A percentile compares a stretch with the other conserved stretches of the same genome.
phyloP scores from a whole-genome alignment of 92 coral and sea anemone genomes.

The Diadumene lineata region DNA sequence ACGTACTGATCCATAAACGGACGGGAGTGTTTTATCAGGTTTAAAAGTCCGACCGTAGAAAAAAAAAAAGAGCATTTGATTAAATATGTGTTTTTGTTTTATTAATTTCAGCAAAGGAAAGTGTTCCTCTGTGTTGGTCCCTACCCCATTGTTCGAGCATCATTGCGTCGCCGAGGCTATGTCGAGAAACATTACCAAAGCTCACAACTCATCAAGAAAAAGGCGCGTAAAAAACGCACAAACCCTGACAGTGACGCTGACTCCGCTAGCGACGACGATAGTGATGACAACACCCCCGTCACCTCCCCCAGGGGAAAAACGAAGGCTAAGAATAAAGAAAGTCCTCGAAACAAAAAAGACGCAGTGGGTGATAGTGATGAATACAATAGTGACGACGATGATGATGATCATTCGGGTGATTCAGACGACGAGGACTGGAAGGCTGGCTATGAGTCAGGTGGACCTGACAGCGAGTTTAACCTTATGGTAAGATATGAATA shows the following conservation, averaged over 20 bases:
- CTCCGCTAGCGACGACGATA: slow-evolving; percentile 62
- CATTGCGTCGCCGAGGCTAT: slow-evolving; percentile 90
- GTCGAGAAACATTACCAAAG: slow-evolving; percentile 93
- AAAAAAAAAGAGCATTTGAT: no score
- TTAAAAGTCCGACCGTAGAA: no score
- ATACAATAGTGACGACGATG: slow-evolving; percentile 47
- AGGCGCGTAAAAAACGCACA: slow-evolving; percentile 32
- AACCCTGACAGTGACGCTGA: slow-evolving; percentile 62
- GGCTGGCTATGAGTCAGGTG: slow-evolving; percentile 86
- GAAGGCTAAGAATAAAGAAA: slow-evolving; percentile 6
- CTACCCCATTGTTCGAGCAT: slow-evolving; percentile 92
- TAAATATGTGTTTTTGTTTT: no score
- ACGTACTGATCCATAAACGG: no score
- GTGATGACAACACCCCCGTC: slow-evolving; percentile 51
- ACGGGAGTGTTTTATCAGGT: no score
- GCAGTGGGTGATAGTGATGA: slow-evolving; percentile 40
- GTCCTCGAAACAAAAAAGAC: slow-evolving; percentile 6
- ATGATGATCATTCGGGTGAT: slow-evolving; percentile 65
- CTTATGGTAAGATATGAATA: slow-evolving; percentile 85
- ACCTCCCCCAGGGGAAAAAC: slow-evolving; percentile 45
- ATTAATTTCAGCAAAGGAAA: slow-evolving; percentile 60
- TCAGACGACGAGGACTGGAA: slow-evolving; percentile 85
- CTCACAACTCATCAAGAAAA: slow-evolving; percentile 41
- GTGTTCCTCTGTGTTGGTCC: slow-evolving; percentile 90
- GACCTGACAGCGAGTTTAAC: slow-evolving; percentile 88